Evolutionary conservation across 2,888 invertebrate genomes (phyloP).

Genomic region (Macaria liturata): DNA sequence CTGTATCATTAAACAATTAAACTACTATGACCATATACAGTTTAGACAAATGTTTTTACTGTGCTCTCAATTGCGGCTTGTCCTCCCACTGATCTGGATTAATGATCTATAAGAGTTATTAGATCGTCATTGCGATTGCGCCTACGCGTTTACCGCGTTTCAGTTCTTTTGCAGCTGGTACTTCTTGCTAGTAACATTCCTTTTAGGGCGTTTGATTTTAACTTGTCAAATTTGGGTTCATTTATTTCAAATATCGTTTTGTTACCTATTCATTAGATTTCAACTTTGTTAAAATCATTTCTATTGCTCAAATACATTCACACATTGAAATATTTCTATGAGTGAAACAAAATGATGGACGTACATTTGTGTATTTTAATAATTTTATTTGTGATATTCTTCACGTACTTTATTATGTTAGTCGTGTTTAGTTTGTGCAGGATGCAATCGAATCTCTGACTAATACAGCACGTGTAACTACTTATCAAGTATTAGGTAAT

Average conservation of each 20-base stretch:
- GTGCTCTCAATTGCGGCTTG: conserved; percentile 26
- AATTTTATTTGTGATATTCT: conserved; percentile 23
- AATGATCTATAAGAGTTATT: conserved; percentile 19
- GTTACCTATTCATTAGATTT: too few species aligned
- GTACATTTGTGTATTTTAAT: conserved; percentile 24
- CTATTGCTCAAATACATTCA: too few species aligned
- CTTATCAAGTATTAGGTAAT: too few species aligned
- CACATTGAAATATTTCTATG: background rate
- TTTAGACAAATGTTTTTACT: conserved; percentile 45
- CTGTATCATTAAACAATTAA: conserved; percentile 45
- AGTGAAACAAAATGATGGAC: conserved; percentile 15
- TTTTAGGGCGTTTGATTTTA: background rate
- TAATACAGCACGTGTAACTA: background rate
- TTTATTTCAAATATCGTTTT: too few species aligned
- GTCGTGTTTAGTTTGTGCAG: conserved; percentile 21
- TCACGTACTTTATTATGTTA: conserved; percentile 21
- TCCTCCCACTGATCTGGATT: conserved; percentile 33
- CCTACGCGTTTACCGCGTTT: conserved; percentile 11
- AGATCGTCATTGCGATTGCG: conserved; percentile 14
- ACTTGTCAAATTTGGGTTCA: background rate
- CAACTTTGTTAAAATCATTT: too few species aligned
- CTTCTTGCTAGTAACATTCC: conserved; percentile 6
- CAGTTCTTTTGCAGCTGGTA: conserved; percentile 12
- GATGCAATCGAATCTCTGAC: conserved; percentile 10
- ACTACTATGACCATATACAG: conserved; percentile 35